Conservation (phyloP, 2,888 invertebrate species). For the Pollenia angustigena region DNA sequence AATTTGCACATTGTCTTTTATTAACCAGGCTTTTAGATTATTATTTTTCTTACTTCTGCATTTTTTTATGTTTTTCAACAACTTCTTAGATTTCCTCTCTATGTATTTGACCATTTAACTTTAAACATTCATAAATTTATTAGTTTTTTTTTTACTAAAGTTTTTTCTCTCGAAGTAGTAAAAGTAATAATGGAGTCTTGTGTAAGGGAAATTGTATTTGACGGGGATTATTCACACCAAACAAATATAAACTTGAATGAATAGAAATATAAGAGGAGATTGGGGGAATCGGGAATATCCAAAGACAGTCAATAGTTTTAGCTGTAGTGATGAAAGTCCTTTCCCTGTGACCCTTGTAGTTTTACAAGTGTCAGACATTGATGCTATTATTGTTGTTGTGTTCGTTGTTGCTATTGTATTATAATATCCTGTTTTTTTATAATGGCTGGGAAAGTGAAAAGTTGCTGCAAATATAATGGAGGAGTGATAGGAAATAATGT, state of each 20-base stretch:
- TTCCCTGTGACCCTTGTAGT: constrained; percentile 20
- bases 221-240: constrained; percentile 56
- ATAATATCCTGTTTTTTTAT: constrained; percentile 10
- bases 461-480: constrained; percentile 15
- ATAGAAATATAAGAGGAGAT: background rate
- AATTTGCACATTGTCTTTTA: constrained; percentile 65
- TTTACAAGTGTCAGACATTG: constrained; percentile 61
- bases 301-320: constrained; percentile 46
- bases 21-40: constrained; percentile 56
- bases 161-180: background rate
- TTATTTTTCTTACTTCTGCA: background rate
- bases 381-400: constrained; percentile 59
- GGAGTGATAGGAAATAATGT: constrained; percentile 50
- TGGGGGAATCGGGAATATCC: background rate
- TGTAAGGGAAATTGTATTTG: constrained; percentile 71
- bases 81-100: constrained; percentile 22
- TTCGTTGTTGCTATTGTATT: constrained; percentile 11
- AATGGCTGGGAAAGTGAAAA: constrained; percentile 36
- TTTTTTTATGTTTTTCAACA: constrained; percentile 19
- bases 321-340: constrained; percentile 18
- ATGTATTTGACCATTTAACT: constrained; percentile 63
- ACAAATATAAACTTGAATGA: constrained; percentile 53
- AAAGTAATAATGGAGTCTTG: constrained; percentile 51
- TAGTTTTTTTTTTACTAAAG: constrained; percentile 4
- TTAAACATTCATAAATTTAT: constrained; percentile 63